Evolutionary conservation across 2,113 vertebrate species (phyloP).

Genomic region (Ceyx margarethae): DNA sequence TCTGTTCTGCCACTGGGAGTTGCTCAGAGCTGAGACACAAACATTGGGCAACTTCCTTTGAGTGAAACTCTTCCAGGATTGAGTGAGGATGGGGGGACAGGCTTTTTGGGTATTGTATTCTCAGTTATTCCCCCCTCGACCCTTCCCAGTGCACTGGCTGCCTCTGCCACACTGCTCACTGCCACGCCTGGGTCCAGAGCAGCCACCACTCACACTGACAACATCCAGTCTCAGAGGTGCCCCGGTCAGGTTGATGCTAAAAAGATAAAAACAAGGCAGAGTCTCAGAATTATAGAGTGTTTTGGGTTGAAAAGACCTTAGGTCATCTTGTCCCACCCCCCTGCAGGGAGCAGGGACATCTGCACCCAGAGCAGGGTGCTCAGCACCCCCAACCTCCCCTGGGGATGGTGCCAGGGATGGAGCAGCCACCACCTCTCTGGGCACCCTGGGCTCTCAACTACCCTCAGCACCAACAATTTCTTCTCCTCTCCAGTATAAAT

Average conservation of each 20-base stretch:
- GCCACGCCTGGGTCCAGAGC: accelerated
- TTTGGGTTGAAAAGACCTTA: background rate
- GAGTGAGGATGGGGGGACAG: background rate
- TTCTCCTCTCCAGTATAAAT: background rate
- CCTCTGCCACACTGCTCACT: background rate
- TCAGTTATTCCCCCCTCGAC: background rate
- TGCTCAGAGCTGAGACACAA: background rate
- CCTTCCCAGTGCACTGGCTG: background rate
- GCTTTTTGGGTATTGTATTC: background rate
- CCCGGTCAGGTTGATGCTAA: conserved; percentile 45
- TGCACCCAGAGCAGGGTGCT: background rate
- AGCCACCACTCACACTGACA: conserved; percentile 41
- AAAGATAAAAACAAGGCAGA: background rate
- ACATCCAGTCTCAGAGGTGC: background rate
- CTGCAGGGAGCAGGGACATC: background rate
- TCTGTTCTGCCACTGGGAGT: background rate
- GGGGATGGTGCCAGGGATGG: background rate
- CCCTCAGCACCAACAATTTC: background rate
- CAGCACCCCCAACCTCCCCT: background rate
- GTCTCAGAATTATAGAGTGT: background rate
- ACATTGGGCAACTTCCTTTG: background rate
- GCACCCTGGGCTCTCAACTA: background rate
- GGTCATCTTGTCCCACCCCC: background rate
- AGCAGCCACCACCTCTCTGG: background rate
- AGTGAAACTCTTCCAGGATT: background rate